Evolutionary conservation across 1,140 invertebrate genomes (phyloP).

Genomic region (Cyclina sinensis): DNA sequence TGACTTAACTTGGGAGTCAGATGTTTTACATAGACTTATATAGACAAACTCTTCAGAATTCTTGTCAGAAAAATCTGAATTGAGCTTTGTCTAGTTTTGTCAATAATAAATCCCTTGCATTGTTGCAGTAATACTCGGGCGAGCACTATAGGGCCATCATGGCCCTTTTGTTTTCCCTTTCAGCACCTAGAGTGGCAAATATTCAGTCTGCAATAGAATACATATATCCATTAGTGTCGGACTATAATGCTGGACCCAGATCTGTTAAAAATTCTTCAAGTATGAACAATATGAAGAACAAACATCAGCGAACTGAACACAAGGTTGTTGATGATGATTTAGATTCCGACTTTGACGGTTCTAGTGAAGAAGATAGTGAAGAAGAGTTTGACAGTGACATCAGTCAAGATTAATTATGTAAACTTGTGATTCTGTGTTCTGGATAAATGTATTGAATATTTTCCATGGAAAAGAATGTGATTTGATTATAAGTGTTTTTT

Average conservation of each 20-base stretch:
- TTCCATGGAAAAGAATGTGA: too few relatives aligned
- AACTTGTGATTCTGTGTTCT: not conserved
- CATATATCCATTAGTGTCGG: conserved; percentile 96
- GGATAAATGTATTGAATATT: not conserved
- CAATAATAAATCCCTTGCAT: too few relatives aligned
- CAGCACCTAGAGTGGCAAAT: conserved; percentile 95
- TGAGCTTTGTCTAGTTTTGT: too few relatives aligned
- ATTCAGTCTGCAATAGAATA: conserved; percentile 97
- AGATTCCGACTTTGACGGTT: conserved; percentile 72
- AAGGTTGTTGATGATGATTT: conserved; percentile 83
- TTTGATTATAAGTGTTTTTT: too few relatives aligned
- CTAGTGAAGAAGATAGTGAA: conserved; percentile 75
- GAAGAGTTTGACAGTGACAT: conserved; percentile 84
- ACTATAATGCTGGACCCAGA: conserved; percentile 93
- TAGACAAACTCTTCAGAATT: too few relatives aligned
- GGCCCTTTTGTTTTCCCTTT: conserved; percentile 66
- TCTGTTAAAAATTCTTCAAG: conserved; percentile 42
- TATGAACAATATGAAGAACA: conserved; percentile 36
- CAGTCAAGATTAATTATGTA: conserved; percentile 77
- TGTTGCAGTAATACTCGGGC: too few relatives aligned
- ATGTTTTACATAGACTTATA: too few relatives aligned
- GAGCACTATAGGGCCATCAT: too few relatives aligned
- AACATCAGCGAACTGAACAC: conserved; percentile 6
- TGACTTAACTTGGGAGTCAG: too few relatives aligned
- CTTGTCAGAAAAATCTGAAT: too few relatives aligned